A percentile compares a stretch with the other conserved stretches of the same genome.
phyloP scores from a whole-genome alignment of 2,888 invertebrate species.

The Cinara cedri region DNA sequence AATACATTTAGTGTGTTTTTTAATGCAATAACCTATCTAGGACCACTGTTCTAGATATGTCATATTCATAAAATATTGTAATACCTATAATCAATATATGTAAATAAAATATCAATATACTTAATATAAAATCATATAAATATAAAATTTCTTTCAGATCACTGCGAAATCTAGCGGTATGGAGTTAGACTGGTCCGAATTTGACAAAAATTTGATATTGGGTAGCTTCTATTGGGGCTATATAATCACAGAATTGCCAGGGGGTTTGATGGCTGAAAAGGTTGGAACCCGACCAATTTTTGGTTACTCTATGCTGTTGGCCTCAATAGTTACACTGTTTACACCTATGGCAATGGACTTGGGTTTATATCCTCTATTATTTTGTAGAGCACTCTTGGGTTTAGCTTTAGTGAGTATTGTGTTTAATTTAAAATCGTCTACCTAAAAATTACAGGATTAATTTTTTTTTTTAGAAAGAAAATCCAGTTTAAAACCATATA shows the following conservation, averaged over 20 bases:
- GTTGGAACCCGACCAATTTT: slow-evolving; percentile 84
- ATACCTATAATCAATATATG: too few relatives aligned
- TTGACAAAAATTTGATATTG: slow-evolving; percentile 79
- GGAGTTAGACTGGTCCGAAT: slow-evolving; percentile 78
- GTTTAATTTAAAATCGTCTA: background rate
- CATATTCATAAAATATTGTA: too few relatives aligned
- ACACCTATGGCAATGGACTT: slow-evolving; percentile 78
- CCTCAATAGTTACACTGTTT: slow-evolving; percentile 79
- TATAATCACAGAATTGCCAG: slow-evolving; percentile 85
- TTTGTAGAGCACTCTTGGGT: slow-evolving; percentile 76
- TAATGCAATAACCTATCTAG: too few relatives aligned
- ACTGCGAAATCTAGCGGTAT: background rate
- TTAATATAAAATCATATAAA: background rate
- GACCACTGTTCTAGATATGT: too few relatives aligned
- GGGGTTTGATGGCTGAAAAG: slow-evolving; percentile 82
- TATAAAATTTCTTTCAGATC: background rate
- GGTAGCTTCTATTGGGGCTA: slow-evolving; percentile 94
- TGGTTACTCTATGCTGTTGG: slow-evolving; percentile 83
- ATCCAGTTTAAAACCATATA: too few relatives aligned
- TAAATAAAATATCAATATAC: too few relatives aligned
- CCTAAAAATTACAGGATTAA: too few relatives aligned
- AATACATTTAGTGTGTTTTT: too few relatives aligned
- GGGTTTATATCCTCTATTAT: slow-evolving; percentile 71
- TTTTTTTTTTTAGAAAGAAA: too few relatives aligned
- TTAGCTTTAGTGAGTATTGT: slow-evolving; percentile 69